These are phyloP conservation scores for Paracanthobrama guichenoti DNA, from an alignment of 2,113 vertebrate species.

Conservation along the genomic window DNA sequence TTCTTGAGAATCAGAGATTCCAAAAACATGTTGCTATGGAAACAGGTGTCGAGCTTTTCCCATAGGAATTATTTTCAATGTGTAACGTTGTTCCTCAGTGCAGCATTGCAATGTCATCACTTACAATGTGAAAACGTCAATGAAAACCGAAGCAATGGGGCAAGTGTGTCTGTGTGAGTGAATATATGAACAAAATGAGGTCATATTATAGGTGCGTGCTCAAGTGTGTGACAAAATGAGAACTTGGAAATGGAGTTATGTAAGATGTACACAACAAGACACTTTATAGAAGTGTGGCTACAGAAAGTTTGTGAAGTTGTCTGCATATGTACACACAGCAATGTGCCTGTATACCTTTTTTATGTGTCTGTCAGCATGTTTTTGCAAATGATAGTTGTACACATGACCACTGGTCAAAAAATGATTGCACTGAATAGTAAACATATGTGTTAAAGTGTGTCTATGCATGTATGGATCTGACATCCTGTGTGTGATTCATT, in stretches of 20 bases:
- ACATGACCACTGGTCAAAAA: neutral
- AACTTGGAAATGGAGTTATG: constrained; percentile 29
- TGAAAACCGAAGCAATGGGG: constrained; percentile 59
- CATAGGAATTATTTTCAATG: constrained; percentile 24
- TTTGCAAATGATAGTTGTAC: constrained; percentile 20
- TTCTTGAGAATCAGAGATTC: constrained; percentile 88
- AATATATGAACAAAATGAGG: neutral
- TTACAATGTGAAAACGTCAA: constrained; percentile 72
- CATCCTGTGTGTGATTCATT: constrained; percentile 14
- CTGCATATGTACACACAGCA: constrained; percentile 42
- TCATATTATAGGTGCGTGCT: neutral
- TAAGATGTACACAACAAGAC: constrained; percentile 17
- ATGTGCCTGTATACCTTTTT: constrained; percentile 2
- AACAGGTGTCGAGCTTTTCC: constrained; percentile 74
- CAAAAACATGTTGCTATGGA: constrained; percentile 82
- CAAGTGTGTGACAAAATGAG: constrained; percentile 19
- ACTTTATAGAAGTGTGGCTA: constrained; percentile 29
- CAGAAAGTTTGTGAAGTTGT: constrained; percentile 20
- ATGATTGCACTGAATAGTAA: constrained; percentile 34
- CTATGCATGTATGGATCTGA: constrained; percentile 32
- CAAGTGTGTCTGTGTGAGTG: constrained; percentile 65
- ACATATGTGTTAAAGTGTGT: constrained; percentile 21
- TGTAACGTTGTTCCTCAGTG: constrained; percentile 71
- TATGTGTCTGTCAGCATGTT: constrained; percentile 9
- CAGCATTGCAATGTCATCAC: constrained; percentile 76